Base-by-base conservation (phyloP, 2,888 invertebrate genomes). In the Myathropa florea region DNA sequence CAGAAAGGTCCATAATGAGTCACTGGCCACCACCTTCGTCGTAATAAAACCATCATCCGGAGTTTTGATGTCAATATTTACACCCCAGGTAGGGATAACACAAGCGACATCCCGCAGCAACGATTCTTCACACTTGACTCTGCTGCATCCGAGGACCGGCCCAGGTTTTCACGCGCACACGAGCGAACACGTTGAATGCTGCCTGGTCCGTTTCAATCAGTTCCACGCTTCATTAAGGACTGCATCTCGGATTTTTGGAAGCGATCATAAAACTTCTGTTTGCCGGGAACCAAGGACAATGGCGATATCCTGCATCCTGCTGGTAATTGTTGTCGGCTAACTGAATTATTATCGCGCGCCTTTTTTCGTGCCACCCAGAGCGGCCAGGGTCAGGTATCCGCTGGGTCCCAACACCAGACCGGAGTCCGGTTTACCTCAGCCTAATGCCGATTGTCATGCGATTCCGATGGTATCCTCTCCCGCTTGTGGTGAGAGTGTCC, bases 61-160 rank as follows among this genome's bases (percentile, higher is more conserved):
- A 77, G 72, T 36, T 76, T 72, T 73, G 82, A 85, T 85, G 85
- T 85, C 85, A 85, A 85, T 85, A 85, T 85, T 85, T 85, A 85
- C 82, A 85, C 82, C n/a, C 30, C 85, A 85, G 82, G 85, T 82
- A 85, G 53, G 70, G 59, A 73, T 33, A 77, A 81, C 68, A 65
- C 79, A 73, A 63, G 57, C 18, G 73, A 76, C 76, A 81, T 67
- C 77, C 77, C 71, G 39, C 76, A 68, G 77, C 18, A 85, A 77
- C 33, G 73, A 65, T 73, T 70, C 82, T 82, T 85, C 77, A 85
- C 82, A 85, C 85, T 82, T 85, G 85, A 85, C 77, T 85, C 61
- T 63, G 67, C 63, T 28, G 77, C 36, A 57, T 18, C 21, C 23
- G 10, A 0, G 12, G 23, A 24, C 26, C 12, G 28, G 53, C 61